These are phyloP conservation scores for Muscidifurax raptorellus DNA, from an alignment of 1,140 invertebrate genomes.

Conservation along the genomic window DNA sequence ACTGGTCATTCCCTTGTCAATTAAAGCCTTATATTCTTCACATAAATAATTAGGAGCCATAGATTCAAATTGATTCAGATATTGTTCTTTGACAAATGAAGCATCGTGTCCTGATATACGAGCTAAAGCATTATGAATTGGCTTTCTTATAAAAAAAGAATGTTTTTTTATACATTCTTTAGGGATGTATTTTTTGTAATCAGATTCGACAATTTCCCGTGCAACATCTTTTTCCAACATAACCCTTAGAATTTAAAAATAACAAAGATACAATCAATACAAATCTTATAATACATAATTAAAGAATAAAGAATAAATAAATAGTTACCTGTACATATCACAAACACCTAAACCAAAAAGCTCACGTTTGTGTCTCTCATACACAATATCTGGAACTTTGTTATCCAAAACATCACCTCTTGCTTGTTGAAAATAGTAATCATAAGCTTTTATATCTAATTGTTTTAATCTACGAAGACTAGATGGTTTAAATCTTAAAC, in stretches of 20 bases:
- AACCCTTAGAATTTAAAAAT: slow-evolving; percentile 75
- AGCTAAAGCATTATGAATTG: slow-evolving; percentile 82
- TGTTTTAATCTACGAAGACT: slow-evolving; percentile 80
- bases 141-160: slow-evolving; percentile 84
- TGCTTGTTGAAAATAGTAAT: slow-evolving; percentile 91
- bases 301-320: neutral
- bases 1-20: slow-evolving; percentile 75
- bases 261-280: slow-evolving; percentile 20
- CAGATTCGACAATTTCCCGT: slow-evolving; percentile 81
- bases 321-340: slow-evolving; percentile 83
- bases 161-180: slow-evolving; percentile 85
- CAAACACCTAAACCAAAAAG: slow-evolving; percentile 87
- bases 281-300: neutral
- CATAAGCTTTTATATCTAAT: slow-evolving; percentile 84
- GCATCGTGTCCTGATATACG: slow-evolving; percentile 79
- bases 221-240: slow-evolving; percentile 83
- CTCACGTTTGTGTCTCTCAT: slow-evolving; percentile 84
- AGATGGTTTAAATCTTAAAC: slow-evolving; percentile 85
- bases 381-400: slow-evolving; percentile 85
- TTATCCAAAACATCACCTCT: slow-evolving; percentile 86
- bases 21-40: slow-evolving; percentile 84
- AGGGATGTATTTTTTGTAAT: slow-evolving; percentile 89
- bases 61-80: slow-evolving; percentile 84
- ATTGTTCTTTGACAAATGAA: slow-evolving; percentile 84
- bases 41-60: slow-evolving; percentile 88